These are phyloP conservation scores for Sciurus carolinensis DNA, from an alignment of 2,797 vertebrate species.

Conservation along the genomic window DNA sequence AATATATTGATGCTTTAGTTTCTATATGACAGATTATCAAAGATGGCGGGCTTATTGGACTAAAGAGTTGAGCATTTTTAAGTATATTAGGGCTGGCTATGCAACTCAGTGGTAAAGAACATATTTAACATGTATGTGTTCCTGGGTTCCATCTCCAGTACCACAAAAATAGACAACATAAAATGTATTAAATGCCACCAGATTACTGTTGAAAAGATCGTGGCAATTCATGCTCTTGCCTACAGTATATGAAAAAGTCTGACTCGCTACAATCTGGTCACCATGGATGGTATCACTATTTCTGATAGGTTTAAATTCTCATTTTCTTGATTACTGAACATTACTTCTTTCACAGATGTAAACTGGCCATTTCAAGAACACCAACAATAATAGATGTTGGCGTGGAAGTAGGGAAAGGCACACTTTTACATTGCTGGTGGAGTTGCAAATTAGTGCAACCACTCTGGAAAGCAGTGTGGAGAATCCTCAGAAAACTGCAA, in stretches of 20 bases:
- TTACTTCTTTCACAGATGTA: too few relatives aligned
- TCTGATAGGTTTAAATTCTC: background rate
- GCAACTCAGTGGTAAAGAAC: too few relatives aligned
- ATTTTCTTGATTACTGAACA: background rate
- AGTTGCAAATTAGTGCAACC: too few relatives aligned
- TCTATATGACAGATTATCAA: conserved; percentile 23
- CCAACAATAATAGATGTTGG: too few relatives aligned
- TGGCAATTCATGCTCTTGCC: background rate
- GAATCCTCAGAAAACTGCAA: too few relatives aligned
- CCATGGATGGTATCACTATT: background rate
- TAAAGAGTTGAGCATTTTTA: background rate
- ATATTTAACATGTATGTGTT: background rate
- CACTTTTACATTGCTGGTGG: too few relatives aligned
- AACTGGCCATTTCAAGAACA: too few relatives aligned
- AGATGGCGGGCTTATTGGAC: background rate
- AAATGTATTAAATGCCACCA: background rate
- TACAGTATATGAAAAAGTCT: background rate
- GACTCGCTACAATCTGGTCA: background rate
- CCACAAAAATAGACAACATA: background rate
- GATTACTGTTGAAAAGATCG: background rate
- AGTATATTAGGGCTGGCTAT: background rate
- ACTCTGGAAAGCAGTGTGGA: too few relatives aligned
- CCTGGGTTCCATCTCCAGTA: too few relatives aligned
- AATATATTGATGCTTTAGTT: background rate
- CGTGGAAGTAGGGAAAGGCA: too few relatives aligned